phyloP scores from a whole-genome alignment of 2,888 invertebrate species.

The Sesia apiformis region DNA sequence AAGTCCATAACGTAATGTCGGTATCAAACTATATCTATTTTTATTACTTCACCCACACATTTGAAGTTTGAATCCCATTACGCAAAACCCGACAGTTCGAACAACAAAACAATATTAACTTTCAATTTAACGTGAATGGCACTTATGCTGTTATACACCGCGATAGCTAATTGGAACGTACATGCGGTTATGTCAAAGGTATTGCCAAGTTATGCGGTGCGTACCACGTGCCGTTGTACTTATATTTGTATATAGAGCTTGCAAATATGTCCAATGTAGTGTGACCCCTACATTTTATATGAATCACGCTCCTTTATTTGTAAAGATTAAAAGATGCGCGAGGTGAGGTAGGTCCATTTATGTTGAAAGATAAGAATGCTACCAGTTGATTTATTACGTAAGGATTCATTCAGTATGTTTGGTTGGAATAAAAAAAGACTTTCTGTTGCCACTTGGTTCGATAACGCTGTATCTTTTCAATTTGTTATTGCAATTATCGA shows the following conservation, averaged over 20 bases:
- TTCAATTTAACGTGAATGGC: neutral
- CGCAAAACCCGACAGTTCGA: too few relatives aligned
- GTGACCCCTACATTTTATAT: too few relatives aligned
- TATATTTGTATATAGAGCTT: conserved; percentile 17
- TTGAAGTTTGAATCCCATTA: neutral
- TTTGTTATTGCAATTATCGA: too few relatives aligned
- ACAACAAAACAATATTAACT: conserved; percentile 5
- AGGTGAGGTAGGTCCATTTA: too few relatives aligned
- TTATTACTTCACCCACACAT: conserved; percentile 27
- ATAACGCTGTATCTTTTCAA: too few relatives aligned
- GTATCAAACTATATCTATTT: conserved; percentile 43
- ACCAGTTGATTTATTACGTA: too few relatives aligned
- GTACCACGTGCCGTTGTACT: conserved; percentile 40
- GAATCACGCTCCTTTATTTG: too few relatives aligned
- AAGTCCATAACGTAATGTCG: conserved; percentile 38
- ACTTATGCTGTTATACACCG: conserved; percentile 1
- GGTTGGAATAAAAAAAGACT: too few relatives aligned
- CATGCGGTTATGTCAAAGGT: conserved; percentile 18
- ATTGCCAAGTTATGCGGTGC: conserved; percentile 38
- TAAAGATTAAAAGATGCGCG: too few relatives aligned
- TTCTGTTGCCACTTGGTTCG: too few relatives aligned
- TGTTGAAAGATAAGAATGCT: too few relatives aligned
- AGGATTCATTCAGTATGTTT: too few relatives aligned
- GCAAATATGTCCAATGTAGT: neutral
- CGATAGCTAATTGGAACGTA: conserved; percentile 12